Evolutionary conservation across 2,888 invertebrate species (phyloP).

Genomic region (Prosapia bicincta): DNA sequence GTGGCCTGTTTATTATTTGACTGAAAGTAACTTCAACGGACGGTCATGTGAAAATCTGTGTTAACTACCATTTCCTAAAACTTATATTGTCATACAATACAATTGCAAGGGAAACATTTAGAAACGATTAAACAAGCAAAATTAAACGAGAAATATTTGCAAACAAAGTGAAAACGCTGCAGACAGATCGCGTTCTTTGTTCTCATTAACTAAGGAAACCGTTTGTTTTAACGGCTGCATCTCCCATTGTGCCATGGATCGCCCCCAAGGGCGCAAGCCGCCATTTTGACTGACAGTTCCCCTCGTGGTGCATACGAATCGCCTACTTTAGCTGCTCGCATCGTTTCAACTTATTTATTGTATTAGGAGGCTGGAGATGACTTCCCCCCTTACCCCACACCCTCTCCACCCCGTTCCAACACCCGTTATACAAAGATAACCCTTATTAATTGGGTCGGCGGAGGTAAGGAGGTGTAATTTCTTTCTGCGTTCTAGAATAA

Average conservation of each 20-base stretch:
- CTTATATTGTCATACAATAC: too few relatives aligned
- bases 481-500: background rate
- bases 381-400: background rate
- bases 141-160: background rate
- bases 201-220: background rate
- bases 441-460: slow-evolving; percentile 26
- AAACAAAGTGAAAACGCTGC: background rate
- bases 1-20: too few relatives aligned
- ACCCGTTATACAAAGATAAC: slow-evolving; percentile 22
- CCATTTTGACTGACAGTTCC: background rate
- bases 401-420: background rate
- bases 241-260: background rate
- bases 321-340: background rate
- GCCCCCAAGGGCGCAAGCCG: background rate
- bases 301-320: background rate
- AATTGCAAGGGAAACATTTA: background rate
- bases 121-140: background rate
- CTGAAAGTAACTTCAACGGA: too few relatives aligned
- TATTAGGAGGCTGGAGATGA: background rate
- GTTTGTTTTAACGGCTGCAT: background rate
- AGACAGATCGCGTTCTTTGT: background rate
- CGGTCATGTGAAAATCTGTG: too few relatives aligned
- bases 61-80: too few relatives aligned
- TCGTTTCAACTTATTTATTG: background rate
- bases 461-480: background rate